Percentiles rank a stretch among this genome's conserved stretches.
Evolutionary conservation across 2,113 vertebrate genomes (phyloP).

Genomic region (Apteryx mantelli): DNA sequence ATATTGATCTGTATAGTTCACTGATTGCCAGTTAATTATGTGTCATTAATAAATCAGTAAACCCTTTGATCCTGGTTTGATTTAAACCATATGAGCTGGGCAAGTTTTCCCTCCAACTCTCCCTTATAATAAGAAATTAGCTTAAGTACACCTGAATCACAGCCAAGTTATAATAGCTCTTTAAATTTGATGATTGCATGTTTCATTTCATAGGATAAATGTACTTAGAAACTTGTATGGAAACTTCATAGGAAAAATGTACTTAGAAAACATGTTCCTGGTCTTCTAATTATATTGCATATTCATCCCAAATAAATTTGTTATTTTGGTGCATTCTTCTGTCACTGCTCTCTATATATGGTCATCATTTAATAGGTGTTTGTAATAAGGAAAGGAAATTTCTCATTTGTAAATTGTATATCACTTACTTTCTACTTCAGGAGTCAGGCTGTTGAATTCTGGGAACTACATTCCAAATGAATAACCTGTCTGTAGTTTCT

Average conservation of each 20-base stretch:
- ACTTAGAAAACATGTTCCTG: background rate
- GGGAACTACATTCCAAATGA: background rate
- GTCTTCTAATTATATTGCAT: background rate
- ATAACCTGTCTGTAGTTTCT: background rate
- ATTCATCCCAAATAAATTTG: background rate
- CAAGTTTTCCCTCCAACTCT: background rate
- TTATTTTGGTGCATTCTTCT: background rate
- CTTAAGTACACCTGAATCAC: background rate
- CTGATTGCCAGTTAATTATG: background rate
- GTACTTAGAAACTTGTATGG: background rate
- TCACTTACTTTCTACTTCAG: background rate
- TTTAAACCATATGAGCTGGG: background rate
- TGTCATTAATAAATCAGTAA: conserved; percentile 49
- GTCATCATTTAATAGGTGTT: background rate
- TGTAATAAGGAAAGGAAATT: background rate
- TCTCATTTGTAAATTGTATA: background rate
- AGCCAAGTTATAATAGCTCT: background rate
- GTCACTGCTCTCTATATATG: background rate
- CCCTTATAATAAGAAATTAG: conserved; percentile 19
- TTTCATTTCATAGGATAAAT: background rate
- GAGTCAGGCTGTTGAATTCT: background rate
- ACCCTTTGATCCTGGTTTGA: background rate
- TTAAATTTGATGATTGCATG: conserved; percentile 9
- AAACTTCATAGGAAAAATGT: no score
- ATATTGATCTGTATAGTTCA: conserved; percentile 24